A percentile compares a stretch with the other conserved stretches of the same genome.
These are phyloP conservation scores for Osmoderma eremita DNA, from an alignment of 2,888 invertebrate genomes.

Conservation along the genomic window DNA sequence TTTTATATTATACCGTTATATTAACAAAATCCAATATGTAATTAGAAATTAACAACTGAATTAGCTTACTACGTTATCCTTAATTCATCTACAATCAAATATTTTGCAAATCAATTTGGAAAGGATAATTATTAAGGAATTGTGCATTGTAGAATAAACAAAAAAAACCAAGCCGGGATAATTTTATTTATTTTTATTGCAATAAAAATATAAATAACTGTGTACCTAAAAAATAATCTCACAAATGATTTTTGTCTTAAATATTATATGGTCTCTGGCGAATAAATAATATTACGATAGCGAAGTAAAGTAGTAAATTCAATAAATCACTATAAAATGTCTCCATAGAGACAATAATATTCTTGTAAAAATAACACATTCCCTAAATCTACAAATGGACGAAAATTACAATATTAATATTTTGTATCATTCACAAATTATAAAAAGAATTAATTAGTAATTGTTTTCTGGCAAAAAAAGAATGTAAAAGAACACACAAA, in stretches of 20 bases:
- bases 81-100: too few species aligned
- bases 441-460: neutral
- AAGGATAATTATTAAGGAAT: neutral
- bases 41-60: too few species aligned
- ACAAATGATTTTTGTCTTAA: constrained; percentile 30
- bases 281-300: constrained; percentile 44
- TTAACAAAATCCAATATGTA: too few species aligned
- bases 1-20: too few species aligned
- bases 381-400: constrained; percentile 50
- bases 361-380: constrained; percentile 46
- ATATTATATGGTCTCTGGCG: constrained; percentile 39
- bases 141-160: constrained; percentile 14
- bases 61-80: too few species aligned
- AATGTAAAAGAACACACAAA: constrained; percentile 7
- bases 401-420: constrained; percentile 48
- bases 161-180: constrained; percentile 28
- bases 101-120: neutral
- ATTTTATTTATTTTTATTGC: constrained; percentile 41
- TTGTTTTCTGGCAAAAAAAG: neutral
- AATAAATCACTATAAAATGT: constrained; percentile 46
- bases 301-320: constrained; percentile 36
- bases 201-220: constrained; percentile 45
- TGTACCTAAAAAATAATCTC: constrained; percentile 42
- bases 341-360: constrained; percentile 44
- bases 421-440: constrained; percentile 43